phyloP scores from a whole-genome alignment of 2,113 vertebrate genomes.

The Sitta europaea region DNA sequence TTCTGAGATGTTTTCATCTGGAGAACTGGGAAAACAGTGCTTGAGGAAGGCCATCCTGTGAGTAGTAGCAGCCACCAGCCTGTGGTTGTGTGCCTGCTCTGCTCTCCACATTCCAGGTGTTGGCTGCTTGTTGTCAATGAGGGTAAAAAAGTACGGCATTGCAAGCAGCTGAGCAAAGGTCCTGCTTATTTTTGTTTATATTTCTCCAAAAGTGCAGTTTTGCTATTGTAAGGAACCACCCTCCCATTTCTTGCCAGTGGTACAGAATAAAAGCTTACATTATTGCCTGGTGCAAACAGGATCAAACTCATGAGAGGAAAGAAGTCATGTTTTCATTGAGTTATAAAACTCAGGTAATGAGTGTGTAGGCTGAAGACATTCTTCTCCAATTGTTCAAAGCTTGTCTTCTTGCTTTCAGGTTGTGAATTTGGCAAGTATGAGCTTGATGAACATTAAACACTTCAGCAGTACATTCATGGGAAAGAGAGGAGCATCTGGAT shows the following conservation, averaged over 20 bases:
- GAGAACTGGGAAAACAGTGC: background rate
- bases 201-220: background rate
- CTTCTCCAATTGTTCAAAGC: constrained; percentile 48
- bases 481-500: constrained; percentile 24
- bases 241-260: background rate
- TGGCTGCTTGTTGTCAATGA: background rate
- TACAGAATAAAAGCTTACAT: background rate
- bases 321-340: constrained; percentile 8
- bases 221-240: background rate
- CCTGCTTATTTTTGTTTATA: background rate
- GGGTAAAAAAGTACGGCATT: background rate
- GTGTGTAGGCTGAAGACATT: constrained; percentile 45
- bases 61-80: background rate
- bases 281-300: background rate
- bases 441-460: constrained; percentile 32
- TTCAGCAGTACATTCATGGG: background rate
- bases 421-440: constrained; percentile 58
- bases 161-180: background rate
- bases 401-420: constrained; percentile 27
- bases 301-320: background rate
- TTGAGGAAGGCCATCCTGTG: background rate
- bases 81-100: background rate
- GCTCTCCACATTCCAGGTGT: background rate
- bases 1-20: background rate
- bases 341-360: constrained; percentile 51